Evolutionary conservation across 2,888 invertebrate genomes (phyloP).

Genomic region (Atrina japonica): DNA sequence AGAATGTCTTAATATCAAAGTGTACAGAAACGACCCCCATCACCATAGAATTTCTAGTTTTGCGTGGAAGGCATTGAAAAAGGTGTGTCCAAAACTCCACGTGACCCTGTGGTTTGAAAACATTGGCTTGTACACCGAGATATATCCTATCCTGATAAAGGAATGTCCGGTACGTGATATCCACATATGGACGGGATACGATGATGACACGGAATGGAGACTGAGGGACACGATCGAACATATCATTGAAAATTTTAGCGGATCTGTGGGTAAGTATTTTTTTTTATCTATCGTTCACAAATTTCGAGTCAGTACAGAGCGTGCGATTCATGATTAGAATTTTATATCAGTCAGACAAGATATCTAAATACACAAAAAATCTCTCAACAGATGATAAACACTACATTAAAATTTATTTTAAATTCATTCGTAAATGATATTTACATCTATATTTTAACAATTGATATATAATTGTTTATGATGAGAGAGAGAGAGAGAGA

Average conservation of each 20-base stretch:
- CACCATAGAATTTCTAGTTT: slow-evolving; percentile 61
- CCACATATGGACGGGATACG: slow-evolving; percentile 74
- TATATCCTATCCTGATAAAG: slow-evolving; percentile 59
- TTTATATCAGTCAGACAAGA: too few relatives aligned
- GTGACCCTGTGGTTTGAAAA: slow-evolving; percentile 71
- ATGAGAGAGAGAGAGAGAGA: too few relatives aligned
- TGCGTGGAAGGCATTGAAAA: slow-evolving; percentile 58
- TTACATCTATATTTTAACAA: too few relatives aligned
- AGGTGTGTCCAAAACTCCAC: slow-evolving; percentile 61
- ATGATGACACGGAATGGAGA: slow-evolving; percentile 66
- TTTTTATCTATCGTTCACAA: background rate
- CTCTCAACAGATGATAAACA: too few relatives aligned
- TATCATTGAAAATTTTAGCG: slow-evolving; percentile 51
- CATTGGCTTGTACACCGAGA: slow-evolving; percentile 58
- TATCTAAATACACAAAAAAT: too few relatives aligned
- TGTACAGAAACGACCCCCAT: slow-evolving; percentile 70
- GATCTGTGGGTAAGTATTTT: slow-evolving; percentile 58
- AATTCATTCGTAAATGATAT: too few relatives aligned
- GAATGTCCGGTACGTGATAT: slow-evolving; percentile 66
- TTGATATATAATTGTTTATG: too few relatives aligned
- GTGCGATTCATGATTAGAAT: too few relatives aligned
- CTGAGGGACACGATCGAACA: slow-evolving; percentile 60
- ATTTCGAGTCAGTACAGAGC: background rate
- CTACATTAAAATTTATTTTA: too few relatives aligned
- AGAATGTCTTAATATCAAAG: slow-evolving; percentile 61